A percentile compares a stretch with the other conserved stretches of the same genome.
Conservation (phyloP, 1,140 invertebrate species). For the Ganaspis sp. region DNA sequence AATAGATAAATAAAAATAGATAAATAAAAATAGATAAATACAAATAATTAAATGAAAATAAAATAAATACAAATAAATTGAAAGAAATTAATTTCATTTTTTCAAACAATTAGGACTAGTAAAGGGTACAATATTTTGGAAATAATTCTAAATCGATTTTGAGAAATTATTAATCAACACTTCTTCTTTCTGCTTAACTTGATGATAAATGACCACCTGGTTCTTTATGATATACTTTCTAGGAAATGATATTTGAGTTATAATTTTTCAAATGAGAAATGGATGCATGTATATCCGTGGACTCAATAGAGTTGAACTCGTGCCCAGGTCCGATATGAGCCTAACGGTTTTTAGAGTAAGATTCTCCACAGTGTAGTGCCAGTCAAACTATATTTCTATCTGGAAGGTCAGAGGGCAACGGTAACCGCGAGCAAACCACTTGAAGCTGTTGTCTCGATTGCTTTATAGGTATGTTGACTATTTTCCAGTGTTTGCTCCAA, state of each 20-base stretch:
- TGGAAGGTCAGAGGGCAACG: constrained; percentile 10
- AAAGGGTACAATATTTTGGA: too few relatives aligned
- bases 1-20: too few relatives aligned
- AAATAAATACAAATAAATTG: too few relatives aligned
- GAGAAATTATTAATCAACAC: too few relatives aligned
- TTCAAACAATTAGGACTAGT: too few relatives aligned
- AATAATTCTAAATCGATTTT: too few relatives aligned
- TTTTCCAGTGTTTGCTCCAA: constrained; percentile 23
- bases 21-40: too few relatives aligned
- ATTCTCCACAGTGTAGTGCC: constrained; percentile 2
- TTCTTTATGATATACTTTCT: neutral
- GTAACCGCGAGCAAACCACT: constrained; percentile 26
- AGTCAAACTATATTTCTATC: constrained; percentile 27
- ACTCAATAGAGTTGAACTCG: constrained; percentile 22
- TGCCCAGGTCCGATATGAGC: constrained; percentile 21
- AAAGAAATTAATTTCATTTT: too few relatives aligned
- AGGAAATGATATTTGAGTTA: neutral
- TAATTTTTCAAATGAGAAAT: neutral
- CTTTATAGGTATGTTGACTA: constrained; percentile 30
- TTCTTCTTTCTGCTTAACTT: neutral
- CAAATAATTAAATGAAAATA: too few relatives aligned
- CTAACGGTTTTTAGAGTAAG: constrained; percentile 25
- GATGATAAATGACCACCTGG: too few relatives aligned
- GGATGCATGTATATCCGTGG: neutral
- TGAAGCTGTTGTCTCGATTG: constrained; percentile 28